Evolutionary conservation across 2,797 vertebrate species (phyloP), one percentile per base, ranked within the genome.

Genomic region (Xiphophorus birchmanni): DNA sequence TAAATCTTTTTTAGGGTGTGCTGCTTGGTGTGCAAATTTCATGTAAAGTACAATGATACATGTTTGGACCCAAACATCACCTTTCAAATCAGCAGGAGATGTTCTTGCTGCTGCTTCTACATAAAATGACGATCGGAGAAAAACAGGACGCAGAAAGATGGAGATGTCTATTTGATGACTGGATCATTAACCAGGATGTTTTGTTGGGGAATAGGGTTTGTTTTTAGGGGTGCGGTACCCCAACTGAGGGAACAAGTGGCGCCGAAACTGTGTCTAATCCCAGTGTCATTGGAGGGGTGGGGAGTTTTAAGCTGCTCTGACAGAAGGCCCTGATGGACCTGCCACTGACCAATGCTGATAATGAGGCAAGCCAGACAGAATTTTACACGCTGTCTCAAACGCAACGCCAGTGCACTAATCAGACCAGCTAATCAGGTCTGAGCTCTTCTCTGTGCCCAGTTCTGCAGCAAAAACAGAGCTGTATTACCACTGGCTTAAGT

Each of bases 371-470:
- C 90, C 92, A 94, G 94, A 92, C 93, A 90, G 81, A 92, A 90
- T 88, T 92, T 90, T 86, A 84, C 87, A 88, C 89, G 87, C 81
- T 75, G 91, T 91, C 90, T 92, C 87, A 84, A 90, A 83, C 42
- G 71, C 82, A 85, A 74, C 74, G 78, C 32, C 81, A 56, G 84
- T 76, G 93, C 81, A 82, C 90, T 92, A 92, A 93, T 93, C 92
- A 88, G 91, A 88, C 77, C 80, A 83, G 92, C 92, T 94, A 94
- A 94, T 94, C 94, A 88, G 91, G 93, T 93, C 93, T 94, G 92
- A 95, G 93, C 93, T 93, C 91, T 83, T 84, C 80, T 76, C 82
- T 63, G 76, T 73, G 82, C 75, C 32, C 50, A 29, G 10, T 76
- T 80, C 78, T 74, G 73, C 74, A 71, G 85, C 77, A 83, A 76